Conservation (phyloP, 2,888 invertebrate genomes). For the Coelopa pilipes region DNA sequence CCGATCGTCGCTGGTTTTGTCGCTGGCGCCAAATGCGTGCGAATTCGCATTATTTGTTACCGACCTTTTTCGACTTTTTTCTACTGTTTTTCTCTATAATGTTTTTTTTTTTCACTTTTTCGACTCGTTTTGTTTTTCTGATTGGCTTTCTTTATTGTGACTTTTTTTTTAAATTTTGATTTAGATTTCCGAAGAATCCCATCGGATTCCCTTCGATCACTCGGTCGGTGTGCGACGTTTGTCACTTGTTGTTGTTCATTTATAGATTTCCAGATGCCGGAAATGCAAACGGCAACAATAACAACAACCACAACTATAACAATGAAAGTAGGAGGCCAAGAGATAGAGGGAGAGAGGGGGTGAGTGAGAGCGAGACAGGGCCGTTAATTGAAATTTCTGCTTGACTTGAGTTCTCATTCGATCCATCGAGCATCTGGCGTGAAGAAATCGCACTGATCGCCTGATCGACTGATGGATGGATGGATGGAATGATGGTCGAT, state of each 20-base stretch:
- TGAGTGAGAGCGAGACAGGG: not conserved
- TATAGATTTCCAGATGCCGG: slow-evolving; percentile 48
- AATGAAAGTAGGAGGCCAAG: not conserved
- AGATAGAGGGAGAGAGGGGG: not conserved
- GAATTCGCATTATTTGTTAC: slow-evolving; percentile 19
- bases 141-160: too few relatives aligned
- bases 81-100: too few relatives aligned
- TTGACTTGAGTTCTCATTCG: slow-evolving; percentile 30
- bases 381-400: slow-evolving; percentile 32
- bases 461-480: too few relatives aligned
- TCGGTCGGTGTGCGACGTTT: slow-evolving; percentile 55
- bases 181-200: too few relatives aligned
- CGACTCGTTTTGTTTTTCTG: slow-evolving; percentile 34
- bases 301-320: not conserved
- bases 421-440: not conserved
- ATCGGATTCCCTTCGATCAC: too few relatives aligned
- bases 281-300: not conserved
- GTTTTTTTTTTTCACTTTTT: slow-evolving; percentile 21
- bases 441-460: not conserved
- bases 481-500: too few relatives aligned
- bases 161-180: too few relatives aligned
- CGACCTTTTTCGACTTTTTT: not conserved
- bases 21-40: slow-evolving; percentile 2
- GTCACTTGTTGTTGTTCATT: slow-evolving; percentile 57
- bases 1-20: too few relatives aligned